Evolutionary conservation across 1,140 invertebrate species (phyloP), one percentile per base, ranked within the genome.

Genomic region (Meloidogyne chitwoodi): DNA sequence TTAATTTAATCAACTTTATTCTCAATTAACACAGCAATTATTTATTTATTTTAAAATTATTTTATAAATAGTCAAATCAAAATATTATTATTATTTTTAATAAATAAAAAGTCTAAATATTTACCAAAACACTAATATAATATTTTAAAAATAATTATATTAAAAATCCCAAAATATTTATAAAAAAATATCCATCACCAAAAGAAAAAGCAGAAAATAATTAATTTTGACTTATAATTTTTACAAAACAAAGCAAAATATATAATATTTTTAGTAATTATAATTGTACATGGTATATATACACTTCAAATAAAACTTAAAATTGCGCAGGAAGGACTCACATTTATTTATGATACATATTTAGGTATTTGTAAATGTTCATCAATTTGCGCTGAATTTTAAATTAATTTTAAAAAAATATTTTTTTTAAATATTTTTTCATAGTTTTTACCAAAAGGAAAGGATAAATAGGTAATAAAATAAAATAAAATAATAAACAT

Each of bases 291-390:
- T n/a, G 48, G 6, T 5, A n/a, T 16, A 19, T 5, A 19, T 8
- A 56, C 48, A 56, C 48, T 56, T 56, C 48, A 56, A 56, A 19
- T 3, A 19, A 48, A 48, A 48, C 5, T 19, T 31, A 38, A 38
- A 38, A 38, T 8, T 38, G 10, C 8, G 3, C 4, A 38, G 34
- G 34, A n/a, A n/a, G 48, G 48, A 56, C 48, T 56, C 16, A 69
- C 24, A 29, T 56, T 56, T 56, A 56, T 69, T 34, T 38, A 19
- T 44, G 67, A 34, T 44, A 68, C 27, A n/a, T 41, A n/a, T n/a
- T n/a, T n/a, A 68, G 31, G 22, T 44, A 44, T 29, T 69, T 69
- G 24, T 44, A 29, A 41, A 56, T 63, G 38, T 63, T 73, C 71
- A 63, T 63, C 34, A 12, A 27, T 14, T 29, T 63, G 68, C 16